Conservation (phyloP, 1,140 invertebrate species). For the Tribolium castaneum region DNA sequence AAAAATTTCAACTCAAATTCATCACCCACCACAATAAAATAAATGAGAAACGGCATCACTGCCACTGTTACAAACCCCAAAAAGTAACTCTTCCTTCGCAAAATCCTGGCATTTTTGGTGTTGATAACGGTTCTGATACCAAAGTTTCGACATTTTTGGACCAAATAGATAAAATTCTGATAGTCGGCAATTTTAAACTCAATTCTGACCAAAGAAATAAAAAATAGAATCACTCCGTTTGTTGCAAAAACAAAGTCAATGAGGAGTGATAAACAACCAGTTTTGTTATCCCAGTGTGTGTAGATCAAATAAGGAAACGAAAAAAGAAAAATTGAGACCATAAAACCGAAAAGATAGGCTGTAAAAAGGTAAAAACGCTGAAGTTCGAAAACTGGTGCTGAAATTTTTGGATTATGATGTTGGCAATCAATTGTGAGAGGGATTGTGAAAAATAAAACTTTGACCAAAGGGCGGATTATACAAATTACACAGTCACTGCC, state of each 20-base stretch:
- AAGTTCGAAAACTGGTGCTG: background rate
- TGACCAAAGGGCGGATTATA: background rate
- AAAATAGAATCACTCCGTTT: background rate
- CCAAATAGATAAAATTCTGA: conserved; percentile 2
- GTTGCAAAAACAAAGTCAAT: conserved; percentile 7
- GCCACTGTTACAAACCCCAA: background rate
- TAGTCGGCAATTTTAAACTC: background rate
- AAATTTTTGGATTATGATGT: background rate
- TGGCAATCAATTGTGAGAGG: background rate
- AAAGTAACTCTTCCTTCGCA: background rate
- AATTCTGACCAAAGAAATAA: background rate
- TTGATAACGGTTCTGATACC: background rate
- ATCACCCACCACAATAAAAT: background rate
- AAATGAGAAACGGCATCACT: background rate
- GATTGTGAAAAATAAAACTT: background rate
- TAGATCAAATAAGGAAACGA: conserved; percentile 6
- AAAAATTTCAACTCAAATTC: background rate
- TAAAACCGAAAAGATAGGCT: background rate
- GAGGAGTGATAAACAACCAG: background rate
- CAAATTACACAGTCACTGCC: conserved; percentile 1
- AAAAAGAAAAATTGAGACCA: background rate
- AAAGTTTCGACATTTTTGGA: background rate
- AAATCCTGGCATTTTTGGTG: background rate
- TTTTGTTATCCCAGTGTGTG: background rate
- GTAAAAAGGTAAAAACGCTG: background rate